Conservation (phyloP, 2,113 vertebrate genomes). For the Percopsis transmontana region DNA sequence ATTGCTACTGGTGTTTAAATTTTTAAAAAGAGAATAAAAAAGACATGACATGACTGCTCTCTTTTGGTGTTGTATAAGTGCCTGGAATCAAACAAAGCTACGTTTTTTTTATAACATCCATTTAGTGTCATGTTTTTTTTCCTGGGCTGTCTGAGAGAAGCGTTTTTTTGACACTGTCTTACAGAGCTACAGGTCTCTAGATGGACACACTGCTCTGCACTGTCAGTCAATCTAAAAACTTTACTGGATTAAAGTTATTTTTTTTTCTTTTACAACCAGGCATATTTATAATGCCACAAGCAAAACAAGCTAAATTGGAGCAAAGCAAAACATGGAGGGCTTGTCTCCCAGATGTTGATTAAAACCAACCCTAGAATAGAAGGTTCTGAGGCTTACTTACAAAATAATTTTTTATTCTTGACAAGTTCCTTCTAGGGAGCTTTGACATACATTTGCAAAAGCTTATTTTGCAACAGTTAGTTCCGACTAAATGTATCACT, state of each 20-base stretch:
- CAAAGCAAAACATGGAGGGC: not conserved
- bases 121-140: conserved; percentile 59
- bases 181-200: conserved; percentile 31
- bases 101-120: conserved; percentile 41
- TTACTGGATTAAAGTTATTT: conserved; percentile 15
- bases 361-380: too few species aligned
- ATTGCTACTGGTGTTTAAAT: too few species aligned
- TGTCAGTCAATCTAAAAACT: conserved; percentile 47
- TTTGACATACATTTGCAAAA: too few species aligned
- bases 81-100: conserved; percentile 49
- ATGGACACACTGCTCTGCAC: conserved; percentile 30
- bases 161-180: conserved; percentile 21
- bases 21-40: too few species aligned
- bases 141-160: conserved; percentile 29
- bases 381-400: too few species aligned
- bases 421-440: too few species aligned
- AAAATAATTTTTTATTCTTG: too few species aligned
- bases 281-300: not conserved
- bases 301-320: not conserved
- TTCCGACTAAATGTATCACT: too few species aligned
- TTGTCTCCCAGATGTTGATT: too few species aligned
- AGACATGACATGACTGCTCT: not conserved
- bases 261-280: conserved; percentile 5
- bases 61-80: conserved; percentile 33
- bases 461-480: too few species aligned